Evolutionary conservation across 2,888 invertebrate genomes (phyloP).

Genomic region (Oithona nana): DNA sequence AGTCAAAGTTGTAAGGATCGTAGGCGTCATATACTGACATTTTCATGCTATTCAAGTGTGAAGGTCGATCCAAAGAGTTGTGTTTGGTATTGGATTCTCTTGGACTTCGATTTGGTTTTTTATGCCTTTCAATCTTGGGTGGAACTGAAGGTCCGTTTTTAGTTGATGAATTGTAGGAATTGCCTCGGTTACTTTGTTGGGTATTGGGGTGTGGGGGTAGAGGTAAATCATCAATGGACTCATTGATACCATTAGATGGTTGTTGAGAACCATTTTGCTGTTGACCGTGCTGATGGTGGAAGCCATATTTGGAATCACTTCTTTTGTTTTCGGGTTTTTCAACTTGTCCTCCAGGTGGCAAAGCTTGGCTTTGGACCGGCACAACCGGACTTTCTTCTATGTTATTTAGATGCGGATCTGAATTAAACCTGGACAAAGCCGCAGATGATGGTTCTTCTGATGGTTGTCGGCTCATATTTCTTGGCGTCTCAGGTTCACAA

Average conservation of each 20-base stretch:
- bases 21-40: not conserved
- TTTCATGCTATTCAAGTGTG: not conserved
- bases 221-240: not conserved
- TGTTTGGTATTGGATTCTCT: not conserved
- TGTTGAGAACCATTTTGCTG: not conserved
- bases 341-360: not conserved
- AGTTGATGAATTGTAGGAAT: not conserved
- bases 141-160: not conserved
- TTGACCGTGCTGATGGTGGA: not conserved
- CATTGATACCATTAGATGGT: not conserved
- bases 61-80: not conserved
- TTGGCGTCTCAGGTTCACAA: slow-evolving; percentile 5
- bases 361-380: not conserved
- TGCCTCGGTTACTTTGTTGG: not conserved
- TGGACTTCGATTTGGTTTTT: slow-evolving; percentile 5
- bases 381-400: not conserved
- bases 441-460: not conserved
- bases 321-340: not conserved
- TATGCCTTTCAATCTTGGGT: slow-evolving; percentile 12
- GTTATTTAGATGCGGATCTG: not conserved
- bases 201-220: not conserved
- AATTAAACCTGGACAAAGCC: not conserved
- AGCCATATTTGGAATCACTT: not conserved
- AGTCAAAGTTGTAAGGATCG: not conserved
- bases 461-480: not conserved